These are phyloP conservation scores for Nemotelus pantherinus DNA, from an alignment of 2,888 invertebrate genomes.

Conservation along the genomic window DNA sequence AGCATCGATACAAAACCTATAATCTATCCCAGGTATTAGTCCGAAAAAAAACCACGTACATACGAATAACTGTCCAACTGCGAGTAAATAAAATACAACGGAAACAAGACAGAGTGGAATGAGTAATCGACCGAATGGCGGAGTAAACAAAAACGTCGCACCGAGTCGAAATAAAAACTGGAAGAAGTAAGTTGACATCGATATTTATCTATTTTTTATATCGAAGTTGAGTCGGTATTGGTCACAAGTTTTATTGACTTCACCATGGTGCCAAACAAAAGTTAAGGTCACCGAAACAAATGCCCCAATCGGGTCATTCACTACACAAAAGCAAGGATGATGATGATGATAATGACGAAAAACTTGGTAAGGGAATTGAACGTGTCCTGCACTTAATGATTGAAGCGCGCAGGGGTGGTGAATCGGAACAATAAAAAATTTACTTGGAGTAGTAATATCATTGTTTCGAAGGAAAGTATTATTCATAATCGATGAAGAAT, in stretches of 20 bases:
- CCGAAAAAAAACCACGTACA: too few species aligned
- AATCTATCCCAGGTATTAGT: background rate
- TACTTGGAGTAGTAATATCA: too few species aligned
- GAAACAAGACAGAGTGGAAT: slow-evolving; percentile 1
- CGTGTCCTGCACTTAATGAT: background rate
- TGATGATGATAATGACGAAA: slow-evolving; percentile 4
- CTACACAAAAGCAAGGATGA: slow-evolving; percentile 4
- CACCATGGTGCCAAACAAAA: slow-evolving; percentile 6
- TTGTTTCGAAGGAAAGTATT: too few species aligned
- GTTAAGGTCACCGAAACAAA: background rate
- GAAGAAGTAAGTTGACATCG: slow-evolving; percentile 6
- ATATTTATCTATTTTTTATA: slow-evolving; percentile 19
- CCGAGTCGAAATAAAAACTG: background rate
- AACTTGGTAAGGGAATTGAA: background rate
- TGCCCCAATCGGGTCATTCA: slow-evolving; percentile 18
- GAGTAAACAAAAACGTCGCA: slow-evolving; percentile 3
- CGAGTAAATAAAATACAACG: too few species aligned
- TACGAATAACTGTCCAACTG: too few species aligned
- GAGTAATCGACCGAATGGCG: slow-evolving; percentile 17
- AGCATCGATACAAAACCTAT: slow-evolving; percentile 28
- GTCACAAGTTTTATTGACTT: slow-evolving; percentile 26
- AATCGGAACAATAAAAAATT: too few species aligned
- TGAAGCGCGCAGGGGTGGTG: background rate
- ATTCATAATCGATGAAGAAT: too few species aligned
- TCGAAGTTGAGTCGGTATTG: background rate